phyloP scores from a whole-genome alignment of 2,113 vertebrate genomes.

The Cheirogaleus medius region DNA sequence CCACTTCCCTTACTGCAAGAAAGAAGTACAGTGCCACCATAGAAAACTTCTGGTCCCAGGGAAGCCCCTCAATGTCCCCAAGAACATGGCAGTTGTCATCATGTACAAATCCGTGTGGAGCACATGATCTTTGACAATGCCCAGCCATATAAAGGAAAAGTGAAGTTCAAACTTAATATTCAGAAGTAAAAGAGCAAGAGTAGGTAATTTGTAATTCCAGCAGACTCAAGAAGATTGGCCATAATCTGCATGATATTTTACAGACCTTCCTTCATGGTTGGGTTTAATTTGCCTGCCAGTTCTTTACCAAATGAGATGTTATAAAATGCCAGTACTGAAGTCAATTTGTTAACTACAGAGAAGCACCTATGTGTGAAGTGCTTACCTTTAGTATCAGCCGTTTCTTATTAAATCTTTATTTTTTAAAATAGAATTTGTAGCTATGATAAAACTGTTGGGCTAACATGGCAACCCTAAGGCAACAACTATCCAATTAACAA shows the following conservation, averaged over 20 bases:
- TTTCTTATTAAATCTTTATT: not conserved
- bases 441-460: not conserved
- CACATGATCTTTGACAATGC: constrained; percentile 86
- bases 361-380: not conserved
- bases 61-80: constrained; percentile 84
- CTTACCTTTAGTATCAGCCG: not conserved
- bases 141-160: constrained; percentile 75
- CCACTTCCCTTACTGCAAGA: constrained; percentile 91
- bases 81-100: constrained; percentile 80
- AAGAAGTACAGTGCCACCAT: constrained; percentile 90
- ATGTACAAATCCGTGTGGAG: constrained; percentile 87
- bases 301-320: not conserved
- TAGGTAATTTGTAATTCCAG: not conserved
- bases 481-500: not conserved
- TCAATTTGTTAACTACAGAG: not conserved
- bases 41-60: constrained; percentile 91
- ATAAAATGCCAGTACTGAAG: not conserved
- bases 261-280: not conserved
- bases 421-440: not conserved
- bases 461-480: not conserved
- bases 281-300: not conserved
- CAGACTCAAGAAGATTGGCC: not conserved
- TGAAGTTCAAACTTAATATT: constrained; percentile 85
- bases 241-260: not conserved
- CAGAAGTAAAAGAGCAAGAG: constrained; percentile 55